Evolutionary conservation across 2,113 vertebrate genomes (phyloP), one percentile per base, ranked within the genome.

Genomic region (Leucosticte australis): DNA sequence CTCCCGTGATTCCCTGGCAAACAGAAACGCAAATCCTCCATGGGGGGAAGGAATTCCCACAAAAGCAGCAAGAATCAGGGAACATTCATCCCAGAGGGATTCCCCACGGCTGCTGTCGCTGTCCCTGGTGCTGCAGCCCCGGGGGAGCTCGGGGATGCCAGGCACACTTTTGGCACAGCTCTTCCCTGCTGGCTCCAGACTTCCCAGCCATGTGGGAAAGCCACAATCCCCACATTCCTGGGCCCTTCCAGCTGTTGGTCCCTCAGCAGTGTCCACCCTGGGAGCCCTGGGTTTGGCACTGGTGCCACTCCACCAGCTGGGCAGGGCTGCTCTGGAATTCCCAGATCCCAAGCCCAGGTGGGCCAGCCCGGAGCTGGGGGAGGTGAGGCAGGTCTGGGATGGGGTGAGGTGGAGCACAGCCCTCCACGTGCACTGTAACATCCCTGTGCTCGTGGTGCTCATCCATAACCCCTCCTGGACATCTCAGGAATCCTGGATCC

Each of bases 221-320:
- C 15, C 46, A 8, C 0, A 0, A 6, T 7, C 5, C 5, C 9
- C 2, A 0, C 17, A 2, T 33, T 20, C 17, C 60, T 23, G 60
- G 46, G 44, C 22, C 30, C 15, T 84, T 64, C 37, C 28, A 46
- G 42, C 35, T 77, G 35, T 7, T 21, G 52, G 65, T 30, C 18
- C 50, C 49, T 39, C 65, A 20, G 30, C 9, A 3, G 1, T 7
- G 35, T 33, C 31, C 4, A 0, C 16, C 13, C 9, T 2, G 55
- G 26, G 37, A 24, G 11, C 33, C 41, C 42, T 26, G 56, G 37
- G 3, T 4, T 53, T 57, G 53, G n/a, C 47, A 12, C 28, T 31
- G 52, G 26, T 9, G 21, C 47, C 41, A 2, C 50, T 30, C 12
- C 37, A 12, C 6, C 5, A 0, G 5, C 31, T 37, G 68, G 28